These are phyloP conservation scores for Rissa tridactyla DNA, from an alignment of 2,113 vertebrate species.

Conservation along the genomic window DNA sequence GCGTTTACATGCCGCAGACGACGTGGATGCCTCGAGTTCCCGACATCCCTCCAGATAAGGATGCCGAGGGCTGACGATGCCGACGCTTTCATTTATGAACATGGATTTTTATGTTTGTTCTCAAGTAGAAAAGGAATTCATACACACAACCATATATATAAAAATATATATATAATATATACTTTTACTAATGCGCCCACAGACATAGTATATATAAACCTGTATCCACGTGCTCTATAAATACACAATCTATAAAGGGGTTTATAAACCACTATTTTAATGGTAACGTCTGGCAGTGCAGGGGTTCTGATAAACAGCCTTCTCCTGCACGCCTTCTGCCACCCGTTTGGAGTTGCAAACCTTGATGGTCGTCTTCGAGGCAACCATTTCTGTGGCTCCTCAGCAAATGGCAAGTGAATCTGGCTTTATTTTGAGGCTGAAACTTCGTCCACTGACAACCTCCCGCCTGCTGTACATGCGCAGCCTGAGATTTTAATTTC, in stretches of 20 bases:
- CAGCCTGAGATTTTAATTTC: background rate
- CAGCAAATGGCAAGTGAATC: background rate
- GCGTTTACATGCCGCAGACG: accelerated
- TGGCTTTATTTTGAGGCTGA: background rate
- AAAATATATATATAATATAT: background rate
- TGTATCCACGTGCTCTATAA: accelerated
- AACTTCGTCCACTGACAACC: background rate
- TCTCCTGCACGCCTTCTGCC: background rate
- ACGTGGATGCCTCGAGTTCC: background rate
- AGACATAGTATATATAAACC: background rate
- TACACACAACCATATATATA: background rate
- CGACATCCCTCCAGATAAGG: background rate
- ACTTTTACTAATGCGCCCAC: background rate
- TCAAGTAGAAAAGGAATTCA: background rate
- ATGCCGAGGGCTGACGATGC: background rate
- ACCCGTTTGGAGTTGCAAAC: background rate
- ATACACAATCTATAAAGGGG: background rate
- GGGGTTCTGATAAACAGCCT: background rate
- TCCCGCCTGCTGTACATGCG: accelerated
- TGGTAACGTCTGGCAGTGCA: background rate
- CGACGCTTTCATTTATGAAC: background rate
- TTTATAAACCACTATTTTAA: background rate
- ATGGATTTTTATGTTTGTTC: background rate
- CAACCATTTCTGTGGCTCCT: background rate
- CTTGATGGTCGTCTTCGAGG: background rate